A percentile compares a stretch with the other conserved stretches of the same genome.
Evolutionary conservation across 2,888 invertebrate species (phyloP).

Genomic region (Panopea generosa): DNA sequence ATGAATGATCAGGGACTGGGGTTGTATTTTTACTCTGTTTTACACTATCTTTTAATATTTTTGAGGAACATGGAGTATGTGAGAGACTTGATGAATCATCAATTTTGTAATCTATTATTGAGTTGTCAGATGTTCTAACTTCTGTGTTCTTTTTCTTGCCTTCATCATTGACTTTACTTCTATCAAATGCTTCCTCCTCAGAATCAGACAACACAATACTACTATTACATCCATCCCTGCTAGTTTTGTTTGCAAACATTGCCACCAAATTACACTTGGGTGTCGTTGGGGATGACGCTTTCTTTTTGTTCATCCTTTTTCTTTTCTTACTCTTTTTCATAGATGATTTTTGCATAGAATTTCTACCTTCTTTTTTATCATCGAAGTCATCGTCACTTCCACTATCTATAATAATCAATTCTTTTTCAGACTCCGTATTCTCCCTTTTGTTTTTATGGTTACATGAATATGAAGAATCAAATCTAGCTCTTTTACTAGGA

Average conservation of each 20-base stretch:
- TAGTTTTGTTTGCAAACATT: constrained; percentile 5
- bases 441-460: no score
- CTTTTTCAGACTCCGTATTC: background rate
- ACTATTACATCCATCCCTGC: constrained; percentile 4
- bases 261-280: constrained; percentile 23
- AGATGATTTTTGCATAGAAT: constrained; percentile 10
- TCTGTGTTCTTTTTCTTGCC: no score
- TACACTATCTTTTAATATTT: no score
- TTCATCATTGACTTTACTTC: no score
- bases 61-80: no score
- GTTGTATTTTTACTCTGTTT: no score
- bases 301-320: background rate
- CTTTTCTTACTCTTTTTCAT: constrained; percentile 18
- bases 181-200: constrained; percentile 16
- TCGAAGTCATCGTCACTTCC: constrained; percentile 53
- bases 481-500: background rate
- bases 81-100: no score
- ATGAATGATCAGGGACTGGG: no score
- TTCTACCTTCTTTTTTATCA: constrained; percentile 3
- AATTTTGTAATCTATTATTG: no score
- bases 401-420: constrained; percentile 45
- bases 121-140: no score
- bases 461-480: background rate
- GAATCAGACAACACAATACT: constrained; percentile 3
- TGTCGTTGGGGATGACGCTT: background rate